phyloP scores from a whole-genome alignment of 2,113 vertebrate genomes.

The Tangachromis dhanisi region DNA sequence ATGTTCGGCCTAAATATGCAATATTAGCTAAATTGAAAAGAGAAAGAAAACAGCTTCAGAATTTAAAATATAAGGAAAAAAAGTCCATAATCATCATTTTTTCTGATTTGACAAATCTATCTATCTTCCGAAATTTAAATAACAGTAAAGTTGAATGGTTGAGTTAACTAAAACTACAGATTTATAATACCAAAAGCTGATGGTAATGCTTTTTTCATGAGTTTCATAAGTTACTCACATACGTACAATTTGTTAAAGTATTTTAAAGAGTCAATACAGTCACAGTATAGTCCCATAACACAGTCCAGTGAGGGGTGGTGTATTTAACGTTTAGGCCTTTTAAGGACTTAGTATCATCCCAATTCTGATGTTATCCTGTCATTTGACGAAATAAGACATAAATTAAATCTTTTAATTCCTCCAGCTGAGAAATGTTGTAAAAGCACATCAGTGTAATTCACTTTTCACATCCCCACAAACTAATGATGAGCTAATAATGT shows the following conservation, averaged over 20 bases:
- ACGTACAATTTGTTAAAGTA: not conserved
- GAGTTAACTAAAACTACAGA: not conserved
- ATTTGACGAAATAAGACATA: not conserved
- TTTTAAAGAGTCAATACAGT: not conserved
- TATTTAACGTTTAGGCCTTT: not conserved
- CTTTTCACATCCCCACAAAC: fast-evolving
- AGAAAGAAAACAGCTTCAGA: not conserved
- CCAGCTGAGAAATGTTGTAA: not conserved
- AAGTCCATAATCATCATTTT: not conserved
- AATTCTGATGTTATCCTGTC: fast-evolving
- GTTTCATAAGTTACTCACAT: not conserved
- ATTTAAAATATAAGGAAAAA: not conserved
- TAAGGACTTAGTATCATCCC: not conserved
- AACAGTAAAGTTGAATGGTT: not conserved
- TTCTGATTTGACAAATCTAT: not conserved
- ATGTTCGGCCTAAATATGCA: not conserved
- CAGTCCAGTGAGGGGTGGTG: not conserved
- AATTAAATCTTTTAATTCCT: not conserved
- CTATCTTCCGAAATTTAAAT: not conserved
- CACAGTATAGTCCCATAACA: not conserved
- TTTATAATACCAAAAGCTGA: fast-evolving
- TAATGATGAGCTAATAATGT: not conserved
- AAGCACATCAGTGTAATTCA: not conserved
- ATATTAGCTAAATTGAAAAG: not conserved
- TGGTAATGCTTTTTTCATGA: not conserved